Conservation (phyloP, 37 sponge, comb jelly and placozoan species). For the Mnemiopsis leidyi region DNA sequence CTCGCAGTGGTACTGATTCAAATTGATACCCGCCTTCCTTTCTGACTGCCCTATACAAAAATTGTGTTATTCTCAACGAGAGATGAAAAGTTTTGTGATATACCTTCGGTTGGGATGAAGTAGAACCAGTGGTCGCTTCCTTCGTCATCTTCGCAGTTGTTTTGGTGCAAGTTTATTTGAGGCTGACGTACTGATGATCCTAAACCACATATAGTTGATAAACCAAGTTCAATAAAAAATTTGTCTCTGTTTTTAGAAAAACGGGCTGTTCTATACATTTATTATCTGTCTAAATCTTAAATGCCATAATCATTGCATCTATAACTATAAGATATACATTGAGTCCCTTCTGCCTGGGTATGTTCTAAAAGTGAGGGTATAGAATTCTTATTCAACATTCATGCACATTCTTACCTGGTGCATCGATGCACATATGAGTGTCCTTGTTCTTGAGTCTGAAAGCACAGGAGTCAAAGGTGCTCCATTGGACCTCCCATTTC, state of each 20-base stretch:
- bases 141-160: not conserved
- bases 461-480: constrained; percentile 2
- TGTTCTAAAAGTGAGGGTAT: too few relatives aligned
- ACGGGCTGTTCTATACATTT: too few relatives aligned
- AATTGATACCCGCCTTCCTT: not conserved
- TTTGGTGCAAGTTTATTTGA: not conserved
- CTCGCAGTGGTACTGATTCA: constrained; percentile 29
- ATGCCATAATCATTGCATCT: too few relatives aligned
- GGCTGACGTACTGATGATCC: not conserved
- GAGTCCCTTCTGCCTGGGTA: too few relatives aligned
- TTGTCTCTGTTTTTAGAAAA: too few relatives aligned
- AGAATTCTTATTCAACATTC: too few relatives aligned
- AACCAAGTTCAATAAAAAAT: not conserved
- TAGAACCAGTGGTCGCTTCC: constrained; percentile 39
- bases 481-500: not conserved
- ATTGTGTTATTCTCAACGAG: not conserved
- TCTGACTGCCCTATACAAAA: not conserved
- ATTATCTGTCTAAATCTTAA: too few relatives aligned
- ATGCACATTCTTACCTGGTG: not conserved
- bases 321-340: too few relatives aligned
- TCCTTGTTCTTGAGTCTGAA: constrained; percentile 57
- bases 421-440: constrained; percentile 9
- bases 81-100: not conserved
- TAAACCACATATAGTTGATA: not conserved
- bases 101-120: constrained; percentile 37